Percentiles rank a stretch among this genome's conserved stretches.
Evolutionary conservation across 2,113 vertebrate genomes (phyloP).

Genomic region (human): GRCh38 chr11:113251501-113252000

Average conservation of each 20-base stretch:
- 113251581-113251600: slow-evolving; percentile 34
- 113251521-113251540: slow-evolving; percentile 15
- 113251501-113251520: background rate
- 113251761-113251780: slow-evolving; percentile 71
- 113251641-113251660: slow-evolving; percentile 52
- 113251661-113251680: slow-evolving; percentile 64
- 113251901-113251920: background rate
- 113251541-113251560: background rate
- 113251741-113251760: slow-evolving; percentile 75
- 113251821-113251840: slow-evolving; percentile 49
- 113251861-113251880: background rate
- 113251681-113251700: slow-evolving; percentile 61
- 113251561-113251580: slow-evolving; percentile 20
- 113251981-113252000: background rate
- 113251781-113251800: slow-evolving; percentile 49
- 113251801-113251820: slow-evolving; percentile 6
- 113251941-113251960: background rate
- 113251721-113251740: slow-evolving; percentile 74
- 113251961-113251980: background rate
- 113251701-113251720: slow-evolving; percentile 62
- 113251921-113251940: background rate
- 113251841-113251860: slow-evolving; percentile 27
- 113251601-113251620: slow-evolving; percentile 62
- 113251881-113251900: background rate
- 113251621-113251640: background rate